A percentile compares a stretch with the other conserved stretches of the same genome.
Evolutionary conservation across 2,113 vertebrate genomes (phyloP).

Genomic region (Microcebus lehilahytsara): DNA sequence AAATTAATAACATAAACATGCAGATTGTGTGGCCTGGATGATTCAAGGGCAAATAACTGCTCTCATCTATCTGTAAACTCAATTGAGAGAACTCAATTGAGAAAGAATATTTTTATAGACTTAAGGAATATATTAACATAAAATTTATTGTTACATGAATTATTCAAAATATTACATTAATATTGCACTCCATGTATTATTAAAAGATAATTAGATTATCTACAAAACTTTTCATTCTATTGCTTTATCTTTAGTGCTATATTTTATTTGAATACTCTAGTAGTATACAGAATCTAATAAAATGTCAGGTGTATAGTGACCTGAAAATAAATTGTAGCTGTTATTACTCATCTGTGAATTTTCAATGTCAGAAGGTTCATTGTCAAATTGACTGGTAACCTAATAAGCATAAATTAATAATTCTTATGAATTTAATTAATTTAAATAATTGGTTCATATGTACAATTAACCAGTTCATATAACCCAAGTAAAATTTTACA

Average conservation of each 20-base stretch:
- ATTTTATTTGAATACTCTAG: background rate
- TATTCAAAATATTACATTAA: background rate
- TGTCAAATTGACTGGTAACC: background rate
- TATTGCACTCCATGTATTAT: background rate
- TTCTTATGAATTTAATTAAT: background rate
- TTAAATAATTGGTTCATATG: background rate
- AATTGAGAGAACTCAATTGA: background rate
- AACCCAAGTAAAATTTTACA: background rate
- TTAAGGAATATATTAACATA: background rate
- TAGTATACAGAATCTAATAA: background rate
- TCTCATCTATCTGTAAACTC: background rate
- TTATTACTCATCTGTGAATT: background rate
- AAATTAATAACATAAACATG: background rate
- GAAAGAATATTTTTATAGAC: background rate
- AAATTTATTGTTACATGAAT: background rate
- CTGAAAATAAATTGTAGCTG: background rate
- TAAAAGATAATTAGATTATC: background rate
- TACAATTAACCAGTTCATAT: background rate
- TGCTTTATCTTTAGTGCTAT: background rate
- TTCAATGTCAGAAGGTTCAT: background rate
- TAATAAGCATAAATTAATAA: background rate
- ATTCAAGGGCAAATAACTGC: background rate
- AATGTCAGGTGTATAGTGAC: background rate
- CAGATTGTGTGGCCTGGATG: background rate
- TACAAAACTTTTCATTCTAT: background rate